Conservation (phyloP, 2,888 invertebrate species). For the Drosophila helvetica region DNA sequence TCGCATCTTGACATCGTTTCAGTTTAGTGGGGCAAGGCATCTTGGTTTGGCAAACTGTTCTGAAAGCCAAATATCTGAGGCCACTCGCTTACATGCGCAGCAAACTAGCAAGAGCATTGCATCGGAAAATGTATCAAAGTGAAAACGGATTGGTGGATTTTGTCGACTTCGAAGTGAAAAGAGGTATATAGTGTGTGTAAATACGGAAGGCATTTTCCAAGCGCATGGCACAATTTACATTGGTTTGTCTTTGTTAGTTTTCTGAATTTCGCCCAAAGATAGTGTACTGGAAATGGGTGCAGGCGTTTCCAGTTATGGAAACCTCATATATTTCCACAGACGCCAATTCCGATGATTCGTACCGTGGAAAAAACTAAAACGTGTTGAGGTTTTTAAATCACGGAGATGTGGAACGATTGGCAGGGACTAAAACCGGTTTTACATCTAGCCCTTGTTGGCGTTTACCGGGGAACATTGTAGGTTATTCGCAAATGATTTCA, state of each 20-base stretch:
- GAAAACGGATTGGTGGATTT: constrained; percentile 47
- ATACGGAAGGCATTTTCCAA: constrained; percentile 23
- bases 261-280: background rate
- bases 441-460: constrained; percentile 4
- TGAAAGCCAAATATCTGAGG: too few species aligned
- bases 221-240: constrained; percentile 1
- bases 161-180: constrained; percentile 24
- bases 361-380: constrained; percentile 2
- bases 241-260: constrained; percentile 6
- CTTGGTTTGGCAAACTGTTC: background rate
- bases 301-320: constrained; percentile 15
- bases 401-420: constrained; percentile 13
- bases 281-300: constrained; percentile 1
- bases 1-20: background rate
- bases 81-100: background rate
- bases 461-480: background rate
- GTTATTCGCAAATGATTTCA: background rate
- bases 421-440: constrained; percentile 23
- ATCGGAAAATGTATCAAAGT: constrained; percentile 18
- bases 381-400: constrained; percentile 6
- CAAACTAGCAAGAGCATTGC: constrained; percentile 23
- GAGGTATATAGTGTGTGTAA: background rate
- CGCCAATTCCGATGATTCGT: constrained; percentile 5
- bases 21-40: background rate
- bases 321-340: background rate